These are phyloP conservation scores for Ganaspis sp. DNA, from an alignment of 1,140 invertebrate genomes.

Conservation along the genomic window DNA sequence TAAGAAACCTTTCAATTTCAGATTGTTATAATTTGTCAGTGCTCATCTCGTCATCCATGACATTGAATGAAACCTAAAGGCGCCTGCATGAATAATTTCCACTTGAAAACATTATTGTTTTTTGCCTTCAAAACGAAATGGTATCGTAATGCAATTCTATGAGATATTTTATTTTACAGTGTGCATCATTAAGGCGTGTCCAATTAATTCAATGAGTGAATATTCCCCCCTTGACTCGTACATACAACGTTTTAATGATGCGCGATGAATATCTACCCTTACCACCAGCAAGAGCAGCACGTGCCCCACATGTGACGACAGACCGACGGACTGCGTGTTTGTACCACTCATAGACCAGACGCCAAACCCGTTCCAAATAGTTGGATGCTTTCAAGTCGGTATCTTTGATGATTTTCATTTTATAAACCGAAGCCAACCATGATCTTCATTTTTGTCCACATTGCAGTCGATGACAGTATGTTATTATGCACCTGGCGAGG, in stretches of 20 bases:
- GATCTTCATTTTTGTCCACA: no score
- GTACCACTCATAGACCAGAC: constrained; percentile 36
- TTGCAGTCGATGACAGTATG: no score
- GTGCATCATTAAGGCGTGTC: constrained; percentile 55
- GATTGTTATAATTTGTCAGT: no score
- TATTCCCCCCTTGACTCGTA: constrained; percentile 56
- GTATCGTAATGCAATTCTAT: not conserved
- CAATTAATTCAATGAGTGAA: constrained; percentile 72
- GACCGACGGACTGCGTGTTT: constrained; percentile 48
- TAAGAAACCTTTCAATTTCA: no score
- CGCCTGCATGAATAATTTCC: no score
- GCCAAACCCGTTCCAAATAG: not conserved
- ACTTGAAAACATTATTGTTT: no score
- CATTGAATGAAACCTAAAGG: no score
- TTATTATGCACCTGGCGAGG: no score
- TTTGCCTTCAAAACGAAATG: not conserved
- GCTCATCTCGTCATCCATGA: no score
- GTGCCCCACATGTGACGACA: constrained; percentile 71
- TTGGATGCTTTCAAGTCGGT: not conserved
- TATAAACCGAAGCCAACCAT: not conserved
- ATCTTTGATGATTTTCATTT: not conserved
- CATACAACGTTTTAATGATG: constrained; percentile 72
- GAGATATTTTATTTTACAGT: not conserved
- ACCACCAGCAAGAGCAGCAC: constrained; percentile 68
- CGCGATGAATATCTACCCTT: constrained; percentile 73